Conservation (phyloP, 2,113 vertebrate species). For the Oreocharis arfaki region DNA sequence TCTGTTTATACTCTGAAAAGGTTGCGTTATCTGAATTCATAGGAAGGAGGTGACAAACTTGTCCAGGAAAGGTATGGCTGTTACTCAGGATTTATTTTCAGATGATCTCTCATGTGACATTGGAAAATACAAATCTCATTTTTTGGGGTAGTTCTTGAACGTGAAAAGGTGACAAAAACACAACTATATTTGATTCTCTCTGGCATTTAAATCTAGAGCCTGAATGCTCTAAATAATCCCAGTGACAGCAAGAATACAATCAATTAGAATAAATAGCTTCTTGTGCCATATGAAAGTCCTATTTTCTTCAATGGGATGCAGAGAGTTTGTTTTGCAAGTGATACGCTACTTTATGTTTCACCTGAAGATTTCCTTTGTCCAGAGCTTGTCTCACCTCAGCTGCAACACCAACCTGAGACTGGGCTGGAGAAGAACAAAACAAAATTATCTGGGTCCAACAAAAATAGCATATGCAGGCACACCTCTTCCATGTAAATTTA, state of each 20-base stretch:
- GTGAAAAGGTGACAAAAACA: background rate
- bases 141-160: background rate
- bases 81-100: background rate
- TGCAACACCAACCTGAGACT: background rate
- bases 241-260: background rate
- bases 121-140: background rate
- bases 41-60: background rate
- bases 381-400: background rate
- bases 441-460: background rate
- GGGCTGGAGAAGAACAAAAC: background rate
- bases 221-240: background rate
- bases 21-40: background rate
- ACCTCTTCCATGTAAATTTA: background rate
- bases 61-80: rapidly evolving
- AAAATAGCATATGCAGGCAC: background rate
- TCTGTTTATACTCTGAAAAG: background rate
- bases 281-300: background rate
- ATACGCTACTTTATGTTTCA: no score
- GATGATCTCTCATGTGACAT: background rate
- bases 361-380: background rate
- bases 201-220: background rate
- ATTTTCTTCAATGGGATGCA: background rate
- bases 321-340: no score
- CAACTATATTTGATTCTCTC: background rate
- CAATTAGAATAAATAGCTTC: background rate